Evolutionary conservation across 2,797 vertebrate genomes (phyloP), one percentile per base, ranked within the genome.

Genomic region (Macrochelys suwanniensis): DNA sequence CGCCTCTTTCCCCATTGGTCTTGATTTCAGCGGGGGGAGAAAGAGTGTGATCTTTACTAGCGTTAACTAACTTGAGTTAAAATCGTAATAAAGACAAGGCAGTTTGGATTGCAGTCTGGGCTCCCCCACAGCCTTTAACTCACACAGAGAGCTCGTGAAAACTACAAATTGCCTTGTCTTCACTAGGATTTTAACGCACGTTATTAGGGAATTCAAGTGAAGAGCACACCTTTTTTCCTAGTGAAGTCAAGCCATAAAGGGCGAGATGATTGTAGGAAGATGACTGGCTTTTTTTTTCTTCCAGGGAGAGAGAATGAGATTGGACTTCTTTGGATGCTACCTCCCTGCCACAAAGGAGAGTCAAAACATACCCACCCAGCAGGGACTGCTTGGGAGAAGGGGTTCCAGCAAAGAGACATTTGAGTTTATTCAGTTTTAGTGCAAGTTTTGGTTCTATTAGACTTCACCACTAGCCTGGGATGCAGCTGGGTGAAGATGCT

Each of bases 211-310:
- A 77, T 28, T 31, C 45, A 77, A 49, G 37, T 37, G 86, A 81
- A 50, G 45, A 50, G 3, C 82, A 81, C n/a, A 92, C 26, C 1
- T 74, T 25, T 49, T 28, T 86, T 76, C n/a, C 25, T 82, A 45
- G 2, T 65, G 28, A 93, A 90, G 79, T 71, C 25, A 84, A 86
- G 45, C 12, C 56, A 74, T 28, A 33, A 87, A 90, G n/a, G 31
- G 54, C 12, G 51, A 94, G 51, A 59, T 17, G 7, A 49, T 65
- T 1, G 1, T 37, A 59, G 50, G 83, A 96, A 92, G 92, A 87
- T 47, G 96, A 94, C 92, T 84, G 28, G 71, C 21, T 97, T 9
- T 54, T 28, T 82, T 80, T 85, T 49, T 87, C 50, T 87, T 83
- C 71, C 57, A 57, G 51, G 37, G 26, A 31, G 47, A 77, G 96